phyloP scores from a whole-genome alignment of 2,113 vertebrate species.

The human region DNA sequence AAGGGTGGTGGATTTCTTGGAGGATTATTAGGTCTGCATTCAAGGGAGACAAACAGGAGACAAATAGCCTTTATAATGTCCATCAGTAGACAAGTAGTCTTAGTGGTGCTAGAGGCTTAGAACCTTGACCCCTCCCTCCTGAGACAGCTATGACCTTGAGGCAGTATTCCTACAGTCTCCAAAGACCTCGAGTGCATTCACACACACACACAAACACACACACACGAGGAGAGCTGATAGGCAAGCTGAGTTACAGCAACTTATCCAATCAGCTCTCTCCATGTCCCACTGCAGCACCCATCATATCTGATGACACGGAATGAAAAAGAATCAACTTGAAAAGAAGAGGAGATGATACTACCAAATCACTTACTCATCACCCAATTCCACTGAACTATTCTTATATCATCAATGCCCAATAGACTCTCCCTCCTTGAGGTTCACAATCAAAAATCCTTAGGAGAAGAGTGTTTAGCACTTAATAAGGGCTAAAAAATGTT shows the following conservation, averaged over 20 bases:
- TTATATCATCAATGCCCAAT: not conserved
- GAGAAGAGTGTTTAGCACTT: not conserved
- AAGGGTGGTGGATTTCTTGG: not conserved
- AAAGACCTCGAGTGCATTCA: not conserved
- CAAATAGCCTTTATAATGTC: not conserved
- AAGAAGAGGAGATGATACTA: not conserved
- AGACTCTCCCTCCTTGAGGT: not conserved
- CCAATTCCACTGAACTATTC: not conserved
- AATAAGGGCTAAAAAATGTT: not conserved
- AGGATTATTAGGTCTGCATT: not conserved
- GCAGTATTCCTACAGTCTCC: not conserved
- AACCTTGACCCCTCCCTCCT: not conserved
- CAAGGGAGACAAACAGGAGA: not conserved
- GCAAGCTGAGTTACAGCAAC: not conserved
- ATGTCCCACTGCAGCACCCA: not conserved
- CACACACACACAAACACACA: fast-evolving
- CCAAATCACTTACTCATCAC: not conserved
- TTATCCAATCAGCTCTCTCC: not conserved
- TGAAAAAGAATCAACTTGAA: not conserved
- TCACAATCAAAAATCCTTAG: not conserved
- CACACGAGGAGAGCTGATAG: not conserved
- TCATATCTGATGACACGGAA: not conserved
- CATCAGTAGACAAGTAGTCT: not conserved
- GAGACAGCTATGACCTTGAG: not conserved
- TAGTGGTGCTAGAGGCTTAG: not conserved